Conservation (phyloP, 2,113 vertebrate species). For the Lasiurus cinereus region DNA sequence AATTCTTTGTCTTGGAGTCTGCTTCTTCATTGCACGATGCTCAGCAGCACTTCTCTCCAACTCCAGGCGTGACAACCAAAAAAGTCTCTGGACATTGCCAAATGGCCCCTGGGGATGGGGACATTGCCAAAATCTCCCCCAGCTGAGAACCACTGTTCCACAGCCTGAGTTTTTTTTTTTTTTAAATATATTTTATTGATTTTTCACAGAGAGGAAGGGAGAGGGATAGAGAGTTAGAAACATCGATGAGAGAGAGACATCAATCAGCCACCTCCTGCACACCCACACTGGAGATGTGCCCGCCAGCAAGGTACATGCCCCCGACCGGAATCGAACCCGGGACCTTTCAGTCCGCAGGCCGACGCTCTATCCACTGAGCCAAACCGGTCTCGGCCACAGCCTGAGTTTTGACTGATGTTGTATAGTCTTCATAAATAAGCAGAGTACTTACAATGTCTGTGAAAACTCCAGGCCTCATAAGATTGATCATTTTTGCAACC, state of each 20-base stretch:
- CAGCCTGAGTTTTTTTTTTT: background rate
- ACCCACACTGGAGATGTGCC: too few relatives aligned
- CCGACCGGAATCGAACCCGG: too few relatives aligned
- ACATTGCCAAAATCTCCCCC: background rate
- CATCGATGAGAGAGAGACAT: too few relatives aligned
- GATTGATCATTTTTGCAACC: slow-evolving; percentile 99
- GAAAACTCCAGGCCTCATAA: slow-evolving; percentile 99
- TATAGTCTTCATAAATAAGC: background rate
- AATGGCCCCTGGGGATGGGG: background rate
- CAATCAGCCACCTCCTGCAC: too few relatives aligned
- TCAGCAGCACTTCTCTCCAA: background rate
- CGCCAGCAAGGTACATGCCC: too few relatives aligned
- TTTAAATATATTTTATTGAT: too few relatives aligned
- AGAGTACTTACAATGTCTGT: slow-evolving; percentile 96
- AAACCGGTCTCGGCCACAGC: too few relatives aligned
- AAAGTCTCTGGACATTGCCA: background rate
- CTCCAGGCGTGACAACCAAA: background rate
- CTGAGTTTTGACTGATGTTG: background rate
- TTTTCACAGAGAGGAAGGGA: too few relatives aligned
- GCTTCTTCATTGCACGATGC: too few relatives aligned
- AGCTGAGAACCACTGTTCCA: background rate
- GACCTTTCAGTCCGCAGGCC: too few relatives aligned
- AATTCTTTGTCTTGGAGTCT: background rate
- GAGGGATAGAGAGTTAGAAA: too few relatives aligned
- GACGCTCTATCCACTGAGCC: too few relatives aligned